phyloP scores from a whole-genome alignment of 92 coral and sea anemone genomes.

The Muricea muricata region DNA sequence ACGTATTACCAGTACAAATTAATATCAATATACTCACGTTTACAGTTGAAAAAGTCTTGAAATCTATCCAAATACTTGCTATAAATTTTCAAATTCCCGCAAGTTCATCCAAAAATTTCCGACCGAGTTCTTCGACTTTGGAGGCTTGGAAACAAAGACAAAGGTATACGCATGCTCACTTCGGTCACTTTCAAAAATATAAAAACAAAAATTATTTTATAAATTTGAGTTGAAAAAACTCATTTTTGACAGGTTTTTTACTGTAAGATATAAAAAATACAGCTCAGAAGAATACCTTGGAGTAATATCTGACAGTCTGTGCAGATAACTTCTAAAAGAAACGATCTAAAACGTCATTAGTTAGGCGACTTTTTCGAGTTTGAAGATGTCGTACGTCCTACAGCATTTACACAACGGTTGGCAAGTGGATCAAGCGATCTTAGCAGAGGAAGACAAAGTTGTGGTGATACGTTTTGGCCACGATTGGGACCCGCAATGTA shows the following conservation, averaged over 20 bases:
- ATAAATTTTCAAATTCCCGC: background rate
- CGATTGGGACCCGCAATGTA: slow-evolving; percentile 99
- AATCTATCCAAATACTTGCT: background rate
- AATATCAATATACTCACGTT: background rate
- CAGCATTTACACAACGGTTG: slow-evolving; percentile 94
- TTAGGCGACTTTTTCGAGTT: background rate
- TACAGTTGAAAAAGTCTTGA: background rate
- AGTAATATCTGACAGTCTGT: background rate
- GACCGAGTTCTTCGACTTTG: background rate
- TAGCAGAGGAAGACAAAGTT: slow-evolving; percentile 90
- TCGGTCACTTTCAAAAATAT: background rate
- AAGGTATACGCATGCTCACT: background rate
- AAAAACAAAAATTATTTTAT: background rate
- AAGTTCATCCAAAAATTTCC: too few relatives aligned
- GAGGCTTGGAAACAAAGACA: background rate
- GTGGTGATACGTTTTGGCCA: slow-evolving; percentile 97
- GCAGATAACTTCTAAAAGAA: background rate
- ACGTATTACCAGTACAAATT: background rate
- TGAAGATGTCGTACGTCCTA: slow-evolving; percentile 93
- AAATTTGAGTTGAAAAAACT: background rate
- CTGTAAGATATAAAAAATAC: background rate
- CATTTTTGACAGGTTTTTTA: background rate
- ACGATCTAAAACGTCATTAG: background rate
- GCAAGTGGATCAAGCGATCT: slow-evolving; percentile 99
- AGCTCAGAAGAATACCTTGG: background rate